Evolutionary conservation across 2,113 vertebrate species (phyloP).

Genomic region (Deroptyus accipitrinus): DNA sequence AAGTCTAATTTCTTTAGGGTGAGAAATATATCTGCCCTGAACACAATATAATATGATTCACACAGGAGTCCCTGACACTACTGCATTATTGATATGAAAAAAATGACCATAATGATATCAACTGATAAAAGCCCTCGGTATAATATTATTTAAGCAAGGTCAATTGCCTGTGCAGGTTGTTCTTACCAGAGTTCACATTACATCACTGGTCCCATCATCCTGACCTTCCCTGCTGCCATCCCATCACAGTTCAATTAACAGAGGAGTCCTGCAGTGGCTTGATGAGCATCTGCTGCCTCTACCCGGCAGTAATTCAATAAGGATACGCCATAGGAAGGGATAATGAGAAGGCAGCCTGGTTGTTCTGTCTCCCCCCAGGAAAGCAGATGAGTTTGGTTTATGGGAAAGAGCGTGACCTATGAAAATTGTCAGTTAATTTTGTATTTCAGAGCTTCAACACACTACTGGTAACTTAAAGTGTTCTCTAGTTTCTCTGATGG

Average conservation of each 20-base stretch:
- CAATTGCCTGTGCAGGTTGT: conserved; percentile 54
- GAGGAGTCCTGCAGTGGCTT: conserved; percentile 78
- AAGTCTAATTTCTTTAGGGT: not conserved
- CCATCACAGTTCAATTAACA: conserved; percentile 94
- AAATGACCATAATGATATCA: conserved; percentile 7
- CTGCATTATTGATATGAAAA: not conserved
- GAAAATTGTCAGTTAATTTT: conserved; percentile 61
- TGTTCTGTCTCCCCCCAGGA: conserved; percentile 71
- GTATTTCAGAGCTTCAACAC: not conserved
- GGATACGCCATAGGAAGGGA: conserved; percentile 72
- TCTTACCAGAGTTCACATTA: conserved; percentile 71
- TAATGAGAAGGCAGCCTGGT: conserved; percentile 79
- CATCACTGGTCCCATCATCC: conserved; percentile 76
- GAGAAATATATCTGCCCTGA: not conserved
- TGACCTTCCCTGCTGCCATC: conserved; percentile 88
- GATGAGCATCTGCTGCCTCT: conserved; percentile 88
- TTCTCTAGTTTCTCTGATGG: not conserved
- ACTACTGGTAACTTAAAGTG: not conserved
- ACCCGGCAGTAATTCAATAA: conserved; percentile 92
- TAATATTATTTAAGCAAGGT: conserved; percentile 39
- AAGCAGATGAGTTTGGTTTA: conserved; percentile 75
- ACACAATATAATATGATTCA: not conserved
- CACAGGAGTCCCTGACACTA: not conserved
- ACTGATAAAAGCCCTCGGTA: not conserved
- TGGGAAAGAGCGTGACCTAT: conserved; percentile 60